Percentiles rank a stretch among this genome's conserved stretches.
phyloP scores from a whole-genome alignment of 2,113 vertebrate genomes.

The Sitta europaea region DNA sequence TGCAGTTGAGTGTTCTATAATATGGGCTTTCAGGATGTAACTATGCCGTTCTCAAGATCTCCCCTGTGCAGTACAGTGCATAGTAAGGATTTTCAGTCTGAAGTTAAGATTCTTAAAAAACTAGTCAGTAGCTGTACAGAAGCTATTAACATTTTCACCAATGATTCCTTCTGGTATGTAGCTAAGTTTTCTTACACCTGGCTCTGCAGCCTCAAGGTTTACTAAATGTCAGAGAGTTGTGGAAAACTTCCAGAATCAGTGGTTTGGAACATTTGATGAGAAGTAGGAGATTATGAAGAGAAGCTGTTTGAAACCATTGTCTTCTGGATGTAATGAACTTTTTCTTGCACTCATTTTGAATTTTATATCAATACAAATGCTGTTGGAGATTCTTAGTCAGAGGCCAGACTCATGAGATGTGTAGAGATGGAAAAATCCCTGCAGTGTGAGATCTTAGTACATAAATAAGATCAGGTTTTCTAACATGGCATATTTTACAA shows the following conservation, averaged over 20 bases:
- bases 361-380: not conserved
- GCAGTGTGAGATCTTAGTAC: not conserved
- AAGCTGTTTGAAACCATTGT: not conserved
- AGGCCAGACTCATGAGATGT: not conserved
- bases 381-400: not conserved
- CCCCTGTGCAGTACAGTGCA: not conserved
- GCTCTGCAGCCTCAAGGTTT: not conserved
- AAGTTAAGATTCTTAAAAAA: not conserved
- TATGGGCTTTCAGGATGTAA: not conserved
- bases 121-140: not conserved
- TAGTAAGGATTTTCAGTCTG: not conserved
- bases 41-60: not conserved
- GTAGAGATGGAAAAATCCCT: not conserved
- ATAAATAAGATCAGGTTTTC: not conserved
- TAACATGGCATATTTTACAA: not conserved
- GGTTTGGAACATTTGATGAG: not conserved
- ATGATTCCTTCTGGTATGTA: not conserved
- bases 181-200: not conserved
- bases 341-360: not conserved
- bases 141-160: not conserved
- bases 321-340: not conserved
- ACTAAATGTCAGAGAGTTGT: not conserved
- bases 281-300: not conserved
- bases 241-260: not conserved
- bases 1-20: not conserved